These are phyloP conservation scores for Fragum sueziense DNA, from an alignment of 2,888 invertebrate species.

Conservation along the genomic window DNA sequence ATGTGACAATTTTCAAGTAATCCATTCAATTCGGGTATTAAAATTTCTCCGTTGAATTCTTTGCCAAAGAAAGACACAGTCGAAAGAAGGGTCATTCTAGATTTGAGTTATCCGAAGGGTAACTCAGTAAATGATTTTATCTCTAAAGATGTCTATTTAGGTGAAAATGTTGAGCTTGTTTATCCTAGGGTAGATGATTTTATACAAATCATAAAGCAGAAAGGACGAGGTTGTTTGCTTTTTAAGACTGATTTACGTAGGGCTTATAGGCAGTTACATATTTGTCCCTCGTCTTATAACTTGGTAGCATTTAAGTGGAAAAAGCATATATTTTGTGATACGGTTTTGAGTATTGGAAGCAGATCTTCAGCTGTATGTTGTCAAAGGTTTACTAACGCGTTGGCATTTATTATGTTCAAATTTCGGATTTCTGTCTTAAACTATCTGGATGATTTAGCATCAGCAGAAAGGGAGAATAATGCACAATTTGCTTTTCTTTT, in stretches of 20 bases:
- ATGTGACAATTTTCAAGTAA: not conserved
- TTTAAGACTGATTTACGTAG: conserved; percentile 7
- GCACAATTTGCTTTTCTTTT: not conserved
- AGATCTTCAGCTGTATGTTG: not conserved
- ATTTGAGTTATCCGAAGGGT: conserved; percentile 2
- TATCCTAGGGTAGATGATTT: conserved; percentile 10
- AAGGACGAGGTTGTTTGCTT: not conserved
- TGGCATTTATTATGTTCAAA: conserved; percentile 6
- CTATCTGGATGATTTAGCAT: conserved; percentile 13
- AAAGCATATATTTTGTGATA: conserved; percentile 6
- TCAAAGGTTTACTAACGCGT: conserved; percentile 9
- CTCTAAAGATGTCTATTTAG: conserved; percentile 1
- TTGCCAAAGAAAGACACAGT: conserved; percentile 8
- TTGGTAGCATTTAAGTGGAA: conserved; percentile 11
- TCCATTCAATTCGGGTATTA: not conserved
- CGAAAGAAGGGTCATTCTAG: not conserved
- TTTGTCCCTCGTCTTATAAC: conserved; percentile 1
- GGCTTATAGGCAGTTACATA: not conserved
- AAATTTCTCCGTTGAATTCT: no score
- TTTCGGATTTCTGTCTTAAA: conserved; percentile 4
- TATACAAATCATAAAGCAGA: not conserved
- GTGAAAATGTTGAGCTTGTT: not conserved
- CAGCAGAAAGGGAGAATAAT: not conserved
- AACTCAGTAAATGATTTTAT: not conserved
- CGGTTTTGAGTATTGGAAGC: not conserved